phyloP scores from a whole-genome alignment of 2,797 vertebrate species.

The Lepilemur ruficaudatus region DNA sequence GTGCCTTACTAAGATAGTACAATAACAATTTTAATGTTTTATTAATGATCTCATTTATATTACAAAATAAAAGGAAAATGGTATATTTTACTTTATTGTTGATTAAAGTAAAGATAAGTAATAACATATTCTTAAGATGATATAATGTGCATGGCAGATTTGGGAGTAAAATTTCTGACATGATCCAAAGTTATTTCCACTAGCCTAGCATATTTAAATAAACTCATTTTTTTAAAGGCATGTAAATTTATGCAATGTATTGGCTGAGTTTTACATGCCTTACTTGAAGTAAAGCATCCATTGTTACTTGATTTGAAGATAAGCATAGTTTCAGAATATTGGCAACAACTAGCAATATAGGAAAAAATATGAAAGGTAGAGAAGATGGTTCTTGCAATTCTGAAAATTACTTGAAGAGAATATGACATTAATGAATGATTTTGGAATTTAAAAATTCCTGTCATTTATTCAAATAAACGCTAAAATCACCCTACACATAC shows the following conservation, averaged over 20 bases:
- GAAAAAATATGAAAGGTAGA: not conserved
- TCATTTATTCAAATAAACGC: not conserved
- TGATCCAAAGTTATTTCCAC: not conserved
- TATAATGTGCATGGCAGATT: not conserved
- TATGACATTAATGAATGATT: not conserved
- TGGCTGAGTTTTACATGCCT: not conserved
- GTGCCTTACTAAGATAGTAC: not conserved
- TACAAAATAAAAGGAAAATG: slow-evolving; percentile 15
- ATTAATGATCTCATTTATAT: not conserved
- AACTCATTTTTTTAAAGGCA: not conserved
- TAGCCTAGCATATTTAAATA: not conserved
- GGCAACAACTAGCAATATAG: not conserved
- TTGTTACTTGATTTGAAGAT: slow-evolving; percentile 30
- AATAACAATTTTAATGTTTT: not conserved
- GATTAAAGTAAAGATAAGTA: not conserved
- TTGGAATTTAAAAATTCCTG: not conserved
- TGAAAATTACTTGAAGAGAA: not conserved
- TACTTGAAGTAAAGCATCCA: not conserved
- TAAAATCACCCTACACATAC: not conserved
- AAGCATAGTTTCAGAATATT: not conserved
- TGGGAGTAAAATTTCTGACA: not conserved
- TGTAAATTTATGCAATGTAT: not conserved
- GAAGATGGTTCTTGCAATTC: not conserved
- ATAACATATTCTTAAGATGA: not conserved
- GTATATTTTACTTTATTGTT: not conserved